Conservation (phyloP, 2,113 vertebrate genomes). For the Lepidothrix coronata region DNA sequence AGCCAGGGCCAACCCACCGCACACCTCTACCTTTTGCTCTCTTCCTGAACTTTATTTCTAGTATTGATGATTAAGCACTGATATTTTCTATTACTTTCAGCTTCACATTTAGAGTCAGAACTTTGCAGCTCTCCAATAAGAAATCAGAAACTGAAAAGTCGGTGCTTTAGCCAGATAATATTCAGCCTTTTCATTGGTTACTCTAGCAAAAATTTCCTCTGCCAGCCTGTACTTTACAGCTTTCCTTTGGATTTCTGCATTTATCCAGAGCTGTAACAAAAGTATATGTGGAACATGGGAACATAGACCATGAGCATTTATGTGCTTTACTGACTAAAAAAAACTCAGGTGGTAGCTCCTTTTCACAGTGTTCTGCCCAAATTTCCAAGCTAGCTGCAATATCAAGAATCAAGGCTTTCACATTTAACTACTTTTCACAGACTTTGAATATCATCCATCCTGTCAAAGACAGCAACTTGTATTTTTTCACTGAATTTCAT, state of each 20-base stretch:
- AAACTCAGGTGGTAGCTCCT: neutral
- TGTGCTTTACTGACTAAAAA: neutral
- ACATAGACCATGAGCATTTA: neutral
- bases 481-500: slow-evolving; percentile 14
- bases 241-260: neutral
- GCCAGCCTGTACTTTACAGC: neutral
- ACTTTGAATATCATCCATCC: neutral
- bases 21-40: neutral
- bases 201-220: neutral
- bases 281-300: neutral
- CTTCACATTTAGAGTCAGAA: neutral
- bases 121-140: neutral
- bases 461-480: neutral
- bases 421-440: neutral
- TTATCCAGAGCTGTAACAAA: neutral
- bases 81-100: neutral
- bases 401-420: neutral
- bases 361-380: neutral
- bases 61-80: neutral
- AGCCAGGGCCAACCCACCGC: neutral
- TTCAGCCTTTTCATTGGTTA: neutral
- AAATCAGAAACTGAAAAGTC: neutral
- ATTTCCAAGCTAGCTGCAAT: neutral
- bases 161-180: neutral
- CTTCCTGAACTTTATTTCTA: neutral